These are phyloP conservation scores for Serranus cabrilla DNA, from an alignment of 2,797 vertebrate genomes.

Conservation along the genomic window DNA sequence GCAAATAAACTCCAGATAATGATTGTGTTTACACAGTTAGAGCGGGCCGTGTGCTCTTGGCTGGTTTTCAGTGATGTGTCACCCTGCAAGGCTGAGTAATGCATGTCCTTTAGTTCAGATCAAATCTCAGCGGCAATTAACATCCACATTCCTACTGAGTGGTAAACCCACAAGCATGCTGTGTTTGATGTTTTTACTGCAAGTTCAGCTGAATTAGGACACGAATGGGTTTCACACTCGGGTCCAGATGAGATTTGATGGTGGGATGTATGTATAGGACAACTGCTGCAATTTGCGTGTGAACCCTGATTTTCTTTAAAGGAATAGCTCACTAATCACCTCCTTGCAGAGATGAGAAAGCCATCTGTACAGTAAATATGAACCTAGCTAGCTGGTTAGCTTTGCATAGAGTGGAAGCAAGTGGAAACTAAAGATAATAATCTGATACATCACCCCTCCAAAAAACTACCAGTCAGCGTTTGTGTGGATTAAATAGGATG, in stretches of 20 bases:
- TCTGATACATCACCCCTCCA: not conserved
- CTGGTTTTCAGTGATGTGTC: constrained; percentile 56
- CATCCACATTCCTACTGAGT: constrained; percentile 52
- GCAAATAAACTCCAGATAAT: constrained; percentile 64
- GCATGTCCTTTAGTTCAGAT: constrained; percentile 35
- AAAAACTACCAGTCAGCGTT: not conserved
- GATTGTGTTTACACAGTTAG: constrained; percentile 61
- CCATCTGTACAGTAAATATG: not conserved
- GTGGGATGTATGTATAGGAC: not conserved
- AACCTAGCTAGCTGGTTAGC: not conserved
- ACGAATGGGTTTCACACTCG: not conserved
- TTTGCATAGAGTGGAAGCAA: not conserved
- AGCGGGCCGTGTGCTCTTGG: constrained; percentile 48
- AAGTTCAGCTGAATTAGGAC: constrained; percentile 34
- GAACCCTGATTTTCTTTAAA: not conserved
- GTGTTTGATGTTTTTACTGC: constrained; percentile 47
- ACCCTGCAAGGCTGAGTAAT: constrained; percentile 50
- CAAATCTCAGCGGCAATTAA: constrained; percentile 57
- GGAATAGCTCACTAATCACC: not conserved
- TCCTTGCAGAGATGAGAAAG: not conserved
- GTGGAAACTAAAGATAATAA: not conserved
- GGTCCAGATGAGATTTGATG: constrained; percentile 18
- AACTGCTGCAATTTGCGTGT: constrained; percentile 11
- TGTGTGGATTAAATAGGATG: not conserved
- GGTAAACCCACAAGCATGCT: constrained; percentile 40